A percentile compares a stretch with the other conserved stretches of the same genome.
Evolutionary conservation across 2,888 invertebrate species (phyloP).

Genomic region (Amblyteles armatorius): DNA sequence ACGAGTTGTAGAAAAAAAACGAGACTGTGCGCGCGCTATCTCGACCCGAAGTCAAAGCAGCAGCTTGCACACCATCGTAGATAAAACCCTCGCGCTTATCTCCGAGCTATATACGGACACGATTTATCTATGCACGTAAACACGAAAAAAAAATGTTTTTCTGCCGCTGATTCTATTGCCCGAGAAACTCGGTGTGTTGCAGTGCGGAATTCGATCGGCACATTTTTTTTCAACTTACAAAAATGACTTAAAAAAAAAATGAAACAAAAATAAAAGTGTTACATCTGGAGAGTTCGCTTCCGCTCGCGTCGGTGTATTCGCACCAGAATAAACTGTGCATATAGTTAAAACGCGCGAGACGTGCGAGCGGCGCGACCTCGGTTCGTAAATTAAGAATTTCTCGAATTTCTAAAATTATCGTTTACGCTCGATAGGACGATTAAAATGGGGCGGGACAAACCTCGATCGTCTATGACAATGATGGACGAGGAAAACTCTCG

Average conservation of each 20-base stretch:
- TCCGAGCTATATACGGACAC: slow-evolving; percentile 32
- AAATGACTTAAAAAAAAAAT: not conserved
- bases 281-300: not conserved
- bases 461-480: not conserved
- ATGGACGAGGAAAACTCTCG: not conserved
- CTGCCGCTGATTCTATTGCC: not conserved
- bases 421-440: not conserved
- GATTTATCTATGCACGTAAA: slow-evolving; percentile 52
- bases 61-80: slow-evolving; percentile 44
- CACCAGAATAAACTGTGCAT: not conserved
- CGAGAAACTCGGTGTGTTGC: slow-evolving; percentile 8
- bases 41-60: slow-evolving; percentile 34
- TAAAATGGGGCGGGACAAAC: not conserved
- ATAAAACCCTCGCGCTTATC: slow-evolving; percentile 52
- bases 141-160: slow-evolving; percentile 12
- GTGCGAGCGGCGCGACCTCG: not conserved
- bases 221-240: not conserved
- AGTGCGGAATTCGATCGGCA: slow-evolving; percentile 19
- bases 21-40: slow-evolving; percentile 31
- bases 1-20: slow-evolving; percentile 2
- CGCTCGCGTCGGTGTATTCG: not conserved
- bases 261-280: not conserved
- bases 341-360: not conserved
- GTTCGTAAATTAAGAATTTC: not conserved
- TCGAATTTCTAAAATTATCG: not conserved